Base-by-base conservation (phyloP, 2,888 invertebrate genomes). In the Scotopteryx bipunctaria region DNA sequence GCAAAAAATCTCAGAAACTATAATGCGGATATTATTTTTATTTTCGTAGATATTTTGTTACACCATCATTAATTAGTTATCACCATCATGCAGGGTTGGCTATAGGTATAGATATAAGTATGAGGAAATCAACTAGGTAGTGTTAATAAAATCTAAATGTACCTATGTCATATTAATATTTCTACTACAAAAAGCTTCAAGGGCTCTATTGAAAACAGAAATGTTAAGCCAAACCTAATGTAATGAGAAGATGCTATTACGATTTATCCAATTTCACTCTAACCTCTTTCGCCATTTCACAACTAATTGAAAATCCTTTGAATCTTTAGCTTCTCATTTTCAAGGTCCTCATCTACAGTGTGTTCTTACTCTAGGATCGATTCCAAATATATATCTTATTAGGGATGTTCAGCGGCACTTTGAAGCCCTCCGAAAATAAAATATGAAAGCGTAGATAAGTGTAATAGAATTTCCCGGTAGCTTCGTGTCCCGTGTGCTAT, bases 311-410 rank as follows among this genome's bases (percentile, higher is more conserved):
- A 37, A 46, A 47, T 17, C 35, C 36, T 35, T 27, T 36, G 35
- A 35, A 19, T 29, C 33, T 25, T 41, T 38, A 19, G 19, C 19
- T 37, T 8, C 31, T 32, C 32, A 31, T 46, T 32, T 46, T 16
- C 31, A 43, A 31, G 25, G 16, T 25, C 9, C 23, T 17, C 32
- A 51, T 45, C 40, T 9, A n/a, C 15, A 16, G 2, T 13, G 17
- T 14, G 23, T 31, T 23, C 31, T 23, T 17, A 17, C 46, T 42
- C 42, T 52, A 37, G 42, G 42, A 46, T 42, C 46, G 25, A 46
- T 52, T 47, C 17, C 52, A 52, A 46, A 42, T 32, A 37, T 36
- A 41, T n/a, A n/a, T n/a, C n/a, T 52, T 43, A 47, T 52, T 42
- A 43, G n/a, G n/a, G n/a, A n/a, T 37, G 45, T 41, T 43, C 43